Conservation (phyloP, 2,113 vertebrate species). For the Symphodus melops region DNA sequence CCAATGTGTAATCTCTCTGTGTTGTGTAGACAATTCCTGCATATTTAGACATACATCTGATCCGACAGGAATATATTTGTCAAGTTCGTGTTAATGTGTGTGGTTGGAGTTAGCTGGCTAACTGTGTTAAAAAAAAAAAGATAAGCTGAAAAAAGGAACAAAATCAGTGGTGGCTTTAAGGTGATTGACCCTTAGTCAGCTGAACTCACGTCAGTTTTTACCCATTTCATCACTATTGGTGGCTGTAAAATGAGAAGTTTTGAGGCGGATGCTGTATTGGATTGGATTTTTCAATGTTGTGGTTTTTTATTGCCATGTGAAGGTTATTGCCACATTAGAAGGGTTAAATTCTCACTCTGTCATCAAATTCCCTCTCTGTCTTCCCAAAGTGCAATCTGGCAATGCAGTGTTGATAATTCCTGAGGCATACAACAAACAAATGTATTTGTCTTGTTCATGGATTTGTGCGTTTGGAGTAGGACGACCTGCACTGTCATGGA, state of each 20-base stretch:
- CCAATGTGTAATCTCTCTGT: not conserved
- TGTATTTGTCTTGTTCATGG: constrained; percentile 66
- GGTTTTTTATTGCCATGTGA: not conserved
- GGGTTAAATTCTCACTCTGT: constrained; percentile 53
- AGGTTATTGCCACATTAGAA: constrained; percentile 33
- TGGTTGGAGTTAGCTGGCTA: no score
- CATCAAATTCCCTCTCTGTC: constrained; percentile 65
- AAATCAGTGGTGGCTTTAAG: no score
- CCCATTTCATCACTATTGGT: not conserved
- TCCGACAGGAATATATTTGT: not conserved
- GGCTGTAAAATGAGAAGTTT: not conserved
- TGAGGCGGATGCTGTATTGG: not conserved
- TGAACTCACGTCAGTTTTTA: no score
- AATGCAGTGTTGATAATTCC: constrained; percentile 72
- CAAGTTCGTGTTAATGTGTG: no score
- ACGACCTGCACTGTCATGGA: constrained; percentile 49
- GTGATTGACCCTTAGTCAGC: no score
- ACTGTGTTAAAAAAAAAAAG: no score
- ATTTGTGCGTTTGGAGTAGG: constrained; percentile 49
- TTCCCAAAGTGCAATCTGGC: constrained; percentile 68
- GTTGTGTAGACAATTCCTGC: no score
- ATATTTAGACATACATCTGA: not conserved
- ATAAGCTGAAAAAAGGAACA: no score
- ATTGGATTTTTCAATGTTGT: constrained; percentile 9
- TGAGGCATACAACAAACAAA: constrained; percentile 52